phyloP scores from a whole-genome alignment of 2,797 vertebrate species.

The Scolopax rusticola region DNA sequence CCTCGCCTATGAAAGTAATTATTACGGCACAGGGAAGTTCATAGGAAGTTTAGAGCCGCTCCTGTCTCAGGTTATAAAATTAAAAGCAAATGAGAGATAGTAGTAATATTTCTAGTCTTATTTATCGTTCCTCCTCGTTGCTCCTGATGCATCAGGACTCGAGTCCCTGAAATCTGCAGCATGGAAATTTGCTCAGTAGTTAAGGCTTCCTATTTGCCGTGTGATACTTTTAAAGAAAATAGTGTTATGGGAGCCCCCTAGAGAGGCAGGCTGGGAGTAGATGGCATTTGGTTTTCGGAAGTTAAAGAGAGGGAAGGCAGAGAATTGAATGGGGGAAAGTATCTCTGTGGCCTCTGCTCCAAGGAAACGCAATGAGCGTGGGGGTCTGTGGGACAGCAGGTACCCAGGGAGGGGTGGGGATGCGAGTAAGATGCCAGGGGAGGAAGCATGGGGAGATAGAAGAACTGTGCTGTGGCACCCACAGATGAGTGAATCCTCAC shows the following conservation, averaged over 20 bases:
- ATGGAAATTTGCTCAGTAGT: neutral
- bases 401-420: neutral
- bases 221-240: neutral
- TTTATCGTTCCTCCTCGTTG: neutral
- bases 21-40: neutral
- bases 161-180: neutral
- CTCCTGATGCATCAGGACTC: neutral
- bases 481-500: neutral
- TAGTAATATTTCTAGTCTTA: neutral
- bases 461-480: neutral
- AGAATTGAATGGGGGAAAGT: neutral
- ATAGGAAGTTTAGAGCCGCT: neutral
- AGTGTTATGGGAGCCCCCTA: neutral
- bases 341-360: neutral
- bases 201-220: neutral
- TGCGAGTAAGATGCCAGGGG: neutral
- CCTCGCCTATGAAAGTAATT: neutral
- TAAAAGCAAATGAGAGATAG: neutral
- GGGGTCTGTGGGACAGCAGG: neutral
- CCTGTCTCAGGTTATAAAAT: neutral
- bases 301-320: neutral
- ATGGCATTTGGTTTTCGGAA: neutral
- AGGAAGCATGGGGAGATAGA: neutral
- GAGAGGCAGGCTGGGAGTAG: constrained; percentile 3
- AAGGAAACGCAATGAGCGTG: neutral